Evolutionary conservation across 2,113 vertebrate genomes (phyloP), one percentile per base, ranked within the genome.

Genomic region (Tetraodon nigroviridis): DNA sequence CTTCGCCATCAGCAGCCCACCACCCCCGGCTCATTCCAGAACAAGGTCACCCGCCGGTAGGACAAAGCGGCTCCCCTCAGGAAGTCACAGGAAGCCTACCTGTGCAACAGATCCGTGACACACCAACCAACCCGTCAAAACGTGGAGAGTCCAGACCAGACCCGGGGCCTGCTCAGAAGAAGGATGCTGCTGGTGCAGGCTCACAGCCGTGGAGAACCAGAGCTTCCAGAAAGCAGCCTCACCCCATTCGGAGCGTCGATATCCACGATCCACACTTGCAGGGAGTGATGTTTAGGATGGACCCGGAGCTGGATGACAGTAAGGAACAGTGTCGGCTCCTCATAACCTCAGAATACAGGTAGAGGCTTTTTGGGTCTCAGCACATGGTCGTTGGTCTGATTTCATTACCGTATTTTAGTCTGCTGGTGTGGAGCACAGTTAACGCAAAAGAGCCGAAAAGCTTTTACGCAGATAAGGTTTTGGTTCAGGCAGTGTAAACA

Each of bases 271-370:
- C 92, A 0, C 44, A 63, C 16, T 91, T 95, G 50, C 79, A 86
- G 55, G 94, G 94, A 1, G 92, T 95, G 59, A 87, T 82, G 0
- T 90, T 96, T 79, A 85, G 82, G 63, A 93, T 96, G 83, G 81
- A 87, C 51, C 79, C 92, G 0, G 64, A 88, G 56, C 64, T 88
- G 54, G 80, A 87, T 3, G 53, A 82, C 60, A 80, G 73, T 51
- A 58, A 78, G 55, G 82, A 87, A 3, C 82, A 90, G 58, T 90
- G 81, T 74, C 85, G 80, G 32, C 91, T 96, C 3, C 79, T 90
- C 58, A 92, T 95, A 48, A 86, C 87, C 3, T 85, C 90, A 41
- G 87, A 84, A 22, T 90, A 92, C 90, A 95, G 93, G 94, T 94
- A 88, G 49, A 59, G 32, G 4, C 27, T 29, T 32, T 7, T 7